Base-by-base conservation (phyloP, 2,888 invertebrate species). In the Caenorhabditis japonica region DNA sequence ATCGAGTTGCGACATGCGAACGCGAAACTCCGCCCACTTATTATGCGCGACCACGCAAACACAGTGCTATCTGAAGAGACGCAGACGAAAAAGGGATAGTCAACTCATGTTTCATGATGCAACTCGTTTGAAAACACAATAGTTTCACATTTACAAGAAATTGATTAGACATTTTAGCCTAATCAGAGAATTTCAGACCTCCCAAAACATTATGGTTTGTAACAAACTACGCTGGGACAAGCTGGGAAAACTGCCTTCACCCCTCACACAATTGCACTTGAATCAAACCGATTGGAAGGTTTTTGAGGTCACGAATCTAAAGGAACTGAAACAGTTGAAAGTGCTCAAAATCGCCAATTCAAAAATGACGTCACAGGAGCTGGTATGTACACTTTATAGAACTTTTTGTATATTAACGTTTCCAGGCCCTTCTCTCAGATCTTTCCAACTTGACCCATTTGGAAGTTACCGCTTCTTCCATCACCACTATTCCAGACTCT, bases 101-200 rank as follows among this genome's bases (percentile, higher is more conserved):
- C n/a, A n/a, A n/a, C n/a, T n/a, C n/a, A n/a, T n/a, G n/a, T n/a
- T n/a, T n/a, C n/a, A n/a, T n/a, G n/a, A n/a, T n/a, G n/a, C n/a
- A n/a, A n/a, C n/a, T n/a, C n/a, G n/a, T n/a, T n/a, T n/a, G n/a
- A n/a, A n/a, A n/a, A n/a, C n/a, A n/a, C n/a, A n/a, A n/a, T n/a
- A n/a, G n/a, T n/a, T n/a, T n/a, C n/a, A n/a, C n/a, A n/a, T n/a
- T n/a, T n/a, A n/a, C n/a, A n/a, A n/a, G n/a, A n/a, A n/a, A n/a
- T n/a, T n/a, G n/a, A n/a, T n/a, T n/a, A n/a, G n/a, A n/a, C n/a
- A n/a, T n/a, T n/a, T n/a, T n/a, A n/a, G n/a, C n/a, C n/a, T n/a
- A n/a, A n/a, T n/a, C n/a, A n/a, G n/a, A n/a, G 30, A 30, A 7
- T 75, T 78, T 60, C 73, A 78, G 79, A 75, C 74, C n/a, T 58